These are phyloP conservation scores for Glossophaga mutica DNA, from an alignment of 2,797 vertebrate species.

Conservation along the genomic window DNA sequence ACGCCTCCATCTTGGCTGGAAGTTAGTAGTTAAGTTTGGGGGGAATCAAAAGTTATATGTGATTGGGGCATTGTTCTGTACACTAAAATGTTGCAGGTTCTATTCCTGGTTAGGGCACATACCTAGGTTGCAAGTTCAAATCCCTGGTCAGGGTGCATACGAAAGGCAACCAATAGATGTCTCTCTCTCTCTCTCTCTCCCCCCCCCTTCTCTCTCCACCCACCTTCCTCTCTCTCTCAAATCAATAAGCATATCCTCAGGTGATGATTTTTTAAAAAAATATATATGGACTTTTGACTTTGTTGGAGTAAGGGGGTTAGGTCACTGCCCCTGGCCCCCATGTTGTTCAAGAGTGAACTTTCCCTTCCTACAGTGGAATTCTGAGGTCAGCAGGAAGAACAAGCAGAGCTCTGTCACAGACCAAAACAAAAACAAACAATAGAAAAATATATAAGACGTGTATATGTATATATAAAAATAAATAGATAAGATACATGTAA, in stretches of 20 bases:
- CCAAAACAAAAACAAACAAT: background rate
- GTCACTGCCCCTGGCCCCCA: accelerated
- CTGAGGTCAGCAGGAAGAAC: background rate
- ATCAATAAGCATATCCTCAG: too few species aligned
- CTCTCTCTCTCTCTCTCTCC: too few species aligned
- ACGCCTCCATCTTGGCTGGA: too few species aligned
- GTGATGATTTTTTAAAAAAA: too few species aligned
- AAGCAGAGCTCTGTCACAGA: background rate
- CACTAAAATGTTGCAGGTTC: too few species aligned
- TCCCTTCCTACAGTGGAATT: background rate
- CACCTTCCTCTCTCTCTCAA: too few species aligned
- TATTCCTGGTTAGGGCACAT: too few species aligned
- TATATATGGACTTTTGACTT: background rate
- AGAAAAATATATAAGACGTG: background rate
- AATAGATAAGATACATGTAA: background rate
- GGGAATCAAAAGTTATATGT: background rate
- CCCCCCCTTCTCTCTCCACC: too few species aligned
- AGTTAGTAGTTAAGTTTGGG: background rate
- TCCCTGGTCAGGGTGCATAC: background rate
- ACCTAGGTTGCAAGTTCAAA: background rate
- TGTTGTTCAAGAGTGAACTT: background rate
- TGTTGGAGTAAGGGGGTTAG: background rate
- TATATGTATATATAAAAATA: background rate
- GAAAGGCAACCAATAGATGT: background rate
- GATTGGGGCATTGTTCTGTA: too few species aligned